A percentile compares a stretch with the other conserved stretches of the same genome.
These are phyloP conservation scores for Chitala chitala DNA, from an alignment of 2,113 vertebrate species.

Conservation along the genomic window DNA sequence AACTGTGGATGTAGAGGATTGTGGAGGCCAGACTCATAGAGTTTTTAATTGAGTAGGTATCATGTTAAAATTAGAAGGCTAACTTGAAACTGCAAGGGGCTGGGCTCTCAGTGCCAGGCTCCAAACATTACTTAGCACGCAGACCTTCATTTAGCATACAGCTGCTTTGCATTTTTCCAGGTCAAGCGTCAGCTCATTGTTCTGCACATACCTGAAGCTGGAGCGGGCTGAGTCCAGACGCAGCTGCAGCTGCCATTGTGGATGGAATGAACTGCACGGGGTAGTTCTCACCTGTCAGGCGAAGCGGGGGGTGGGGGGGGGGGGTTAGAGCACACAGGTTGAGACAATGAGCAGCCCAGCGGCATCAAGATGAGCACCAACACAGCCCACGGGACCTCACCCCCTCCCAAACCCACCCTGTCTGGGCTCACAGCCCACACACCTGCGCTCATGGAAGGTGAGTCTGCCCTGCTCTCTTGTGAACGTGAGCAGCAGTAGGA, in stretches of 20 bases:
- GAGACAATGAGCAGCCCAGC: slow-evolving; percentile 89
- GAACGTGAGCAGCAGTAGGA: neutral
- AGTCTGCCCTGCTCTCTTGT: neutral
- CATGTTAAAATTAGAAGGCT: no score
- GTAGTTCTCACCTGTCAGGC: slow-evolving; percentile 98
- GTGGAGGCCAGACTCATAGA: no score
- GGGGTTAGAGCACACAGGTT: slow-evolving; percentile 95
- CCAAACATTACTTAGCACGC: slow-evolving; percentile 86
- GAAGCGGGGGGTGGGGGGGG: slow-evolving; percentile 39
- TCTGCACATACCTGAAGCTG: slow-evolving; percentile 98
- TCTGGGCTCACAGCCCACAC: slow-evolving; percentile 79
- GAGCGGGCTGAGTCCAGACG: slow-evolving; percentile 99
- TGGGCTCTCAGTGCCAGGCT: no score
- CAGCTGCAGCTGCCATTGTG: slow-evolving; percentile 99
- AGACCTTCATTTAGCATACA: slow-evolving; percentile 91
- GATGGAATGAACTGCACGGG: slow-evolving; percentile 99
- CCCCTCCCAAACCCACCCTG: slow-evolving; percentile 62
- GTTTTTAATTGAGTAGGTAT: no score
- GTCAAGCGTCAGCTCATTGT: slow-evolving; percentile 76
- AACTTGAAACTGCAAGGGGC: no score
- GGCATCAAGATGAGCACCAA: slow-evolving; percentile 82
- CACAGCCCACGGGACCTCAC: slow-evolving; percentile 68
- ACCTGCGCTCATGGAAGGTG: slow-evolving; percentile 68
- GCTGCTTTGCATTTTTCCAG: slow-evolving; percentile 79
- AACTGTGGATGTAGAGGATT: no score